phyloP scores from a whole-genome alignment of 2,888 invertebrate genomes.

The Sminthurinus aureus region DNA sequence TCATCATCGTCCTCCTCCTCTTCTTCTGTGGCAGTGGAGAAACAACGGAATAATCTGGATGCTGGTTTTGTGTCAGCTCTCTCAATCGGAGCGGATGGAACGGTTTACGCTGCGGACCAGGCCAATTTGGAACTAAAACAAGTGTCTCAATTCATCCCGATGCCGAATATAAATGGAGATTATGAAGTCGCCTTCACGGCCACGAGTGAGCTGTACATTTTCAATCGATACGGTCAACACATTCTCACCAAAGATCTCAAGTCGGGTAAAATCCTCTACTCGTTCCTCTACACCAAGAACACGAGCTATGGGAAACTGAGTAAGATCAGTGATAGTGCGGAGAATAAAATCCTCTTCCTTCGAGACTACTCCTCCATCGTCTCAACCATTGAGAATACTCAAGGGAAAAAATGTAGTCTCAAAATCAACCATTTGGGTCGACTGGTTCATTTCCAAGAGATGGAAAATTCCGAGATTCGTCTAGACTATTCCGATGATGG shows the following conservation, averaged over 20 bases:
- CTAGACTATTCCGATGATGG: slow-evolving; percentile 89
- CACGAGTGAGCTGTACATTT: slow-evolving; percentile 91
- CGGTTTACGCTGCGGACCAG: slow-evolving; percentile 94
- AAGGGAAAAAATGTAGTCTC: slow-evolving; percentile 90
- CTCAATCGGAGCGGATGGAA: slow-evolving; percentile 94
- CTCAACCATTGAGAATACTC: slow-evolving; percentile 92
- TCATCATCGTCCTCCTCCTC: too few species aligned
- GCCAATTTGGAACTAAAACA: slow-evolving; percentile 75
- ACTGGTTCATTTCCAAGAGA: slow-evolving; percentile 82
- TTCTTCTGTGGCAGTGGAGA: slow-evolving; percentile 8
- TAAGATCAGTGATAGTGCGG: slow-evolving; percentile 92
- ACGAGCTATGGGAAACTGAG: slow-evolving; percentile 94
- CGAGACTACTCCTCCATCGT: slow-evolving; percentile 91
- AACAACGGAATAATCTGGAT: slow-evolving; percentile 57
- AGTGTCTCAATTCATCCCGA: slow-evolving; percentile 77
- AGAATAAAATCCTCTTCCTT: slow-evolving; percentile 88
- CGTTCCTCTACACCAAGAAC: slow-evolving; percentile 96
- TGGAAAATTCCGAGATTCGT: slow-evolving; percentile 87
- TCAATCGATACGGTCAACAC: slow-evolving; percentile 95
- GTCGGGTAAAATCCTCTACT: slow-evolving; percentile 93
- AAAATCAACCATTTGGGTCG: slow-evolving; percentile 93
- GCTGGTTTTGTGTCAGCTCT: slow-evolving; percentile 81
- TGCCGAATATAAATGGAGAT: slow-evolving; percentile 86
- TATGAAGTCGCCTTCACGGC: slow-evolving; percentile 94
- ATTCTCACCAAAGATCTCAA: slow-evolving; percentile 92